These are phyloP conservation scores for Perizoma flavofasciatum DNA, from an alignment of 2,888 invertebrate species.

Conservation along the genomic window DNA sequence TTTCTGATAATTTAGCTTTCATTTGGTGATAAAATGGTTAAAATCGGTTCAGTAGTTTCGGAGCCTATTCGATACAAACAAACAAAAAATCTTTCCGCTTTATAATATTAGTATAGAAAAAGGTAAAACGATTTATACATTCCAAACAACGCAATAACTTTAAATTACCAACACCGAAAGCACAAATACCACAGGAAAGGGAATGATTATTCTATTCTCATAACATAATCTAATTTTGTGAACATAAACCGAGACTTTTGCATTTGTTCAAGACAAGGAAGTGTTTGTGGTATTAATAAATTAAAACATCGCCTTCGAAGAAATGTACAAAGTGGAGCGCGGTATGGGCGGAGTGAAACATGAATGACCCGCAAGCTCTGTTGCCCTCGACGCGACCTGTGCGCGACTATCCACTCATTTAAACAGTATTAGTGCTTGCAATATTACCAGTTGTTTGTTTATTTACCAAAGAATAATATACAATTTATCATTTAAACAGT, in stretches of 20 bases:
- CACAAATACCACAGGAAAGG: slow-evolving; percentile 3
- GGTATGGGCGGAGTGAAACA: slow-evolving; percentile 66
- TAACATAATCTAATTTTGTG: background rate
- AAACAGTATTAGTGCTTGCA: slow-evolving; percentile 49
- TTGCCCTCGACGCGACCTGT: slow-evolving; percentile 61
- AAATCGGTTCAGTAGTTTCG: too few relatives aligned
- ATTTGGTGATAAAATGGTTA: too few relatives aligned
- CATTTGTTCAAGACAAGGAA: slow-evolving; percentile 29
- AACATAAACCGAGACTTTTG: slow-evolving; percentile 14
- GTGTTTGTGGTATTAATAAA: slow-evolving; percentile 38
- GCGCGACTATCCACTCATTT: slow-evolving; percentile 55
- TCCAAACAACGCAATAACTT: slow-evolving; percentile 10
- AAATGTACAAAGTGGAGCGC: slow-evolving; percentile 58
- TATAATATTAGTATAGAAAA: too few relatives aligned
- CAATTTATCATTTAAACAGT: slow-evolving; percentile 35
- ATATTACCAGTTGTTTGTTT: slow-evolving; percentile 33
- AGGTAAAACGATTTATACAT: slow-evolving; percentile 3
- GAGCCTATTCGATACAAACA: too few relatives aligned
- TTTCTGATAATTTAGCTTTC: too few relatives aligned
- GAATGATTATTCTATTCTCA: slow-evolving; percentile 4
- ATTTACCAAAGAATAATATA: slow-evolving; percentile 21
- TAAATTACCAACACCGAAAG: slow-evolving; percentile 1
- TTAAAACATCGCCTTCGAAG: slow-evolving; percentile 38
- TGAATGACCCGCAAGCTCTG: slow-evolving; percentile 65
- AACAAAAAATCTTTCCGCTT: too few relatives aligned